These are phyloP conservation scores for Alloplasta piceator DNA, from an alignment of 2,888 invertebrate genomes.

Conservation along the genomic window DNA sequence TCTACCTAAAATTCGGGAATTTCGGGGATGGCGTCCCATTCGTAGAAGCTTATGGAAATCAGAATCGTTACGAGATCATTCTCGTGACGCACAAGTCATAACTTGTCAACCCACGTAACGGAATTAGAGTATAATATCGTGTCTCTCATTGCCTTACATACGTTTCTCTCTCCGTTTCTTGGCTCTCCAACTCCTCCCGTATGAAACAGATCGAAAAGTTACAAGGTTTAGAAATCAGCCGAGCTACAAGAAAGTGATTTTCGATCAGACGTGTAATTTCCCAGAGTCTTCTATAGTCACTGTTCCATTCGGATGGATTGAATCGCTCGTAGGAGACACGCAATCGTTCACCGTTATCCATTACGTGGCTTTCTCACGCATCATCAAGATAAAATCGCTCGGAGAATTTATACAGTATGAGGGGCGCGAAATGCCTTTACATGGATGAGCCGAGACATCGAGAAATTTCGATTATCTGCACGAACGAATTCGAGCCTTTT, in stretches of 20 bases:
- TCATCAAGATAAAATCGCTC: constrained; percentile 31
- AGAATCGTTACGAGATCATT: constrained; percentile 16
- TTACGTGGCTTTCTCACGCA: constrained; percentile 25
- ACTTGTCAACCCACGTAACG: constrained; percentile 1
- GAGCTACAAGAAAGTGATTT: constrained; percentile 14
- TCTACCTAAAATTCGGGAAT: too few species aligned
- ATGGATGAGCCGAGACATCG: neutral
- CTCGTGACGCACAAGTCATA: constrained; percentile 36
- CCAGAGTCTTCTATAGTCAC: neutral
- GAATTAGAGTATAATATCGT: neutral
- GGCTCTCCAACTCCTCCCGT: neutral
- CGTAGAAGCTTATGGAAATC: constrained; percentile 17
- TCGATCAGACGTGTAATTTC: constrained; percentile 57
- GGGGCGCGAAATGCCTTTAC: neutral
- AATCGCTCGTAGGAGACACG: constrained; percentile 36
- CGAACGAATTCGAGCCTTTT: constrained; percentile 3
- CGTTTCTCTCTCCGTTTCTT: constrained; percentile 6
- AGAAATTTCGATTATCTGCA: constrained; percentile 25
- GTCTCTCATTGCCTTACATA: constrained; percentile 10
- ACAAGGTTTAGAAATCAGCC: constrained; percentile 12
- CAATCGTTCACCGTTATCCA: constrained; percentile 33
- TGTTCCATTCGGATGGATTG: constrained; percentile 46
- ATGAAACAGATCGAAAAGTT: constrained; percentile 21
- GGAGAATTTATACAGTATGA: neutral
- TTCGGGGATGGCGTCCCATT: too few species aligned